phyloP scores from a whole-genome alignment of 2,888 invertebrate genomes.

The Cheilosia scutellata region DNA sequence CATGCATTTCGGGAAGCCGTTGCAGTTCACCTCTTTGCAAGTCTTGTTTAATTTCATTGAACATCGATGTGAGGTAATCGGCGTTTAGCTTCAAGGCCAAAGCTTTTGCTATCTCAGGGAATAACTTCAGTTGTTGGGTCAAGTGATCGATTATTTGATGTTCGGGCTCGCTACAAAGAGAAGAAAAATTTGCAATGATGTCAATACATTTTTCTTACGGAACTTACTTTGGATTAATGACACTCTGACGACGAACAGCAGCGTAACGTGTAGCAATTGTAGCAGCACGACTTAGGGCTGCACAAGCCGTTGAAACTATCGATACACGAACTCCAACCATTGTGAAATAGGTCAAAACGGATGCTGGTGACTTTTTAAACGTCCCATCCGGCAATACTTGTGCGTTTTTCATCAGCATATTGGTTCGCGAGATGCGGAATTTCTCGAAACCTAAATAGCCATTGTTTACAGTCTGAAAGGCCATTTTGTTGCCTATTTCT shows the following conservation, averaged over 20 bases:
- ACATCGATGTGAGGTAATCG: constrained; percentile 88
- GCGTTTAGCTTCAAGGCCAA: constrained; percentile 91
- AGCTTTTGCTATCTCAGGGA: constrained; percentile 91
- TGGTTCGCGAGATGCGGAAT: constrained; percentile 92
- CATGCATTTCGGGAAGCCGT: constrained; percentile 92
- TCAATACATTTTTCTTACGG: not conserved
- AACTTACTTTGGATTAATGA: constrained; percentile 89
- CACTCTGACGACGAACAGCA: constrained; percentile 94
- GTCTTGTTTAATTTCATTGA: constrained; percentile 91
- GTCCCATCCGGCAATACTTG: constrained; percentile 96
- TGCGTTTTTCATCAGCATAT: constrained; percentile 97
- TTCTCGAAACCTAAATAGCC: constrained; percentile 95
- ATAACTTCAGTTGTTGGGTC: constrained; percentile 96
- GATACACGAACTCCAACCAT: constrained; percentile 96
- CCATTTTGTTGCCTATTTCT: constrained; percentile 97
- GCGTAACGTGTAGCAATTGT: constrained; percentile 96
- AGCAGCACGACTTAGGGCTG: constrained; percentile 90
- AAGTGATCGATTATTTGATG: constrained; percentile 96
- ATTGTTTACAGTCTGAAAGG: constrained; percentile 95
- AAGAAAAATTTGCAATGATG: not conserved
- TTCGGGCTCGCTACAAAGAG: constrained; percentile 89
- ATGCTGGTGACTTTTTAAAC: constrained; percentile 91
- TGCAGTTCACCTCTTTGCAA: constrained; percentile 91
- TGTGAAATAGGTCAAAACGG: constrained; percentile 92
- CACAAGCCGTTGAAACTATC: constrained; percentile 89